A percentile compares a stretch with the other conserved stretches of the same genome.
Conservation (phyloP, 1,140 invertebrate species). For the Marisa cornuarietis region DNA sequence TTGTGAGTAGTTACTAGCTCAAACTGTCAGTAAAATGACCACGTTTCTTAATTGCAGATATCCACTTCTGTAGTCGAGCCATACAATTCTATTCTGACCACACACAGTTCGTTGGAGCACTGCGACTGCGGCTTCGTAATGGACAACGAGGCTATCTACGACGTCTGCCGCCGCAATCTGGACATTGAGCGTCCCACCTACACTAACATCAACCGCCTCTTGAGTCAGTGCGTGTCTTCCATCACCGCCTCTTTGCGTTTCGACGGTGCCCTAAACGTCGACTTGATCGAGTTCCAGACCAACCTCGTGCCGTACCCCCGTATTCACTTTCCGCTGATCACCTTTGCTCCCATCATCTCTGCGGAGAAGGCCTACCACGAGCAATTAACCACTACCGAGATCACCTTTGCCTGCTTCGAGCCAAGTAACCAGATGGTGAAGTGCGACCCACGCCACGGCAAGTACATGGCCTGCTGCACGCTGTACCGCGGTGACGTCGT, state of each 20-base stretch:
- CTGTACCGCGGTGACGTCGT: too few relatives aligned
- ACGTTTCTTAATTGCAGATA: conserved; percentile 24
- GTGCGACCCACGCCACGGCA: too few relatives aligned
- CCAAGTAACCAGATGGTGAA: conserved; percentile 86
- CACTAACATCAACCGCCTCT: too few relatives aligned
- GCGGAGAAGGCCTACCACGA: conserved; percentile 51
- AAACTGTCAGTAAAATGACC: too few relatives aligned
- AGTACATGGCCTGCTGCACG: too few relatives aligned
- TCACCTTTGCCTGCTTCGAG: conserved; percentile 71
- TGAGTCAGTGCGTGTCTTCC: conserved; percentile 67
- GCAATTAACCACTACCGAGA: conserved; percentile 71
- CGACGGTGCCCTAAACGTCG: conserved; percentile 77
- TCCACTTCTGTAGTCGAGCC: conserved; percentile 67
- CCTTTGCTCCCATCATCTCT: conserved; percentile 54
- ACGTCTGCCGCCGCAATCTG: conserved; percentile 87
- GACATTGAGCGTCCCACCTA: conserved; percentile 71
- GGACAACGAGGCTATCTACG: conserved; percentile 91
- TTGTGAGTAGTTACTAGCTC: too few relatives aligned
- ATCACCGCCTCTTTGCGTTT: conserved; percentile 75
- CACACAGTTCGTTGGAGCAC: conserved; percentile 66
- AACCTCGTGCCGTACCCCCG: conserved; percentile 68
- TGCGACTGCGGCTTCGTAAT: conserved; percentile 72
- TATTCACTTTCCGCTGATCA: conserved; percentile 57
- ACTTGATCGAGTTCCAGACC: conserved; percentile 76
- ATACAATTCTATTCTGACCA: conserved; percentile 66